A percentile compares a stretch with the other conserved stretches of the same genome.
phyloP scores from a whole-genome alignment of 2,113 vertebrate species.

The Phrynocephalus versicolor region DNA sequence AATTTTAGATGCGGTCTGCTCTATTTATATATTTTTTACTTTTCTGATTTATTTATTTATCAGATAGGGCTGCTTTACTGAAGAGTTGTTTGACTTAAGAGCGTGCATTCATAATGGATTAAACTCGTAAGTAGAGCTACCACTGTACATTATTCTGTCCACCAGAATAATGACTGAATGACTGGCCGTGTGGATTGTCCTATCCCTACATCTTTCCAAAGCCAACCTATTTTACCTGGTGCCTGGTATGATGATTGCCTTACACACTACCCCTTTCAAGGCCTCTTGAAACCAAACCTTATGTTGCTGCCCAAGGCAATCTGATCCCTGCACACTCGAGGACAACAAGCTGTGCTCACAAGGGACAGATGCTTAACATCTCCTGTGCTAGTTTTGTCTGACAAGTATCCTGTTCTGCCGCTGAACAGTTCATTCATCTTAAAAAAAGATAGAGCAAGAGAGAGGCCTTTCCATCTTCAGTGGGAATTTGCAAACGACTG shows the following conservation, averaged over 20 bases:
- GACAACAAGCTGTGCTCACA: conserved; percentile 10
- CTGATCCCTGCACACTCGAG: conserved; percentile 15
- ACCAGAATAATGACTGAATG: no score
- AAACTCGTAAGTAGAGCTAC: no score
- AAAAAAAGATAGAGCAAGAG: not conserved
- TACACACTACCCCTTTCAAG: conserved; percentile 4
- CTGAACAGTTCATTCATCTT: not conserved
- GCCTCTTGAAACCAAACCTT: conserved; percentile 27
- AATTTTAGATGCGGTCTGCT: no score
- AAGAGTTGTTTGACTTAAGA: no score
- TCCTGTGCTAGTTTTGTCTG: not conserved
- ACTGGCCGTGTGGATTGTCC: not conserved
- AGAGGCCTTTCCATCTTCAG: not conserved
- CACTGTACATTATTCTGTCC: not conserved
- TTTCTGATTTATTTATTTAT: no score
- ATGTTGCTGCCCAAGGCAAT: conserved; percentile 3
- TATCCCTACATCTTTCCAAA: not conserved
- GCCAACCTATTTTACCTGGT: not conserved
- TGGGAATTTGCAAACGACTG: not conserved
- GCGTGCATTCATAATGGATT: no score
- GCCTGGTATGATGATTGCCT: not conserved
- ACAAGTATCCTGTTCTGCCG: conserved; percentile 6
- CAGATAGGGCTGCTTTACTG: no score
- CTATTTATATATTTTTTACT: no score
- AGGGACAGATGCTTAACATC: conserved; percentile 10